Conservation (phyloP, 2,888 invertebrate species). For the Myopa testacea region DNA sequence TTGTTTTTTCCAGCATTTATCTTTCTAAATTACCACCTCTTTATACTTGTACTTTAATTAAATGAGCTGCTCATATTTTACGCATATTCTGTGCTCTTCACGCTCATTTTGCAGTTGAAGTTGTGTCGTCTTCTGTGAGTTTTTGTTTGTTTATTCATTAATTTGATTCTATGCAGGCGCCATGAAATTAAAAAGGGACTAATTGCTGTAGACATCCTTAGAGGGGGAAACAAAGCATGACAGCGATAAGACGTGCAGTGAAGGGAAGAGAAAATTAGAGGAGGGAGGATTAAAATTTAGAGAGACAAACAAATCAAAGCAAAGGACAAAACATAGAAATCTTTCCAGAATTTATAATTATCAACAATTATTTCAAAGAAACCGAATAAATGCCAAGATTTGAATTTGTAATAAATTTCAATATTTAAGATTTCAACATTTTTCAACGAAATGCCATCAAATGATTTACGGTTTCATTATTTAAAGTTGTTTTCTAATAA, state of each 20-base stretch:
- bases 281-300: too few species aligned
- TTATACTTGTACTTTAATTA: constrained; percentile 37
- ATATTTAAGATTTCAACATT: too few species aligned
- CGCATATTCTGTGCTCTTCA: background rate
- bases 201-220: background rate
- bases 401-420: background rate
- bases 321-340: too few species aligned
- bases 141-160: background rate
- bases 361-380: background rate
- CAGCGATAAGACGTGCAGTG: too few species aligned
- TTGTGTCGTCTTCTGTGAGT: background rate
- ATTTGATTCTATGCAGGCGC: background rate
- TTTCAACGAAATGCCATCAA: too few species aligned
- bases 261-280: too few species aligned
- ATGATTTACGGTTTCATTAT: too few species aligned
- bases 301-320: too few species aligned
- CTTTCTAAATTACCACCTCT: constrained; percentile 36
- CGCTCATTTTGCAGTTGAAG: background rate
- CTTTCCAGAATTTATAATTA: background rate
- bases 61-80: constrained; percentile 16
- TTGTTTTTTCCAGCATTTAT: constrained; percentile 15
- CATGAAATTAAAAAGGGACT: background rate
- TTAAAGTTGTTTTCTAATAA: too few species aligned
- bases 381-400: background rate
- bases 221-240: too few species aligned